Base-by-base conservation (phyloP, 2,797 vertebrate genomes). In the Ispidina picta region DNA sequence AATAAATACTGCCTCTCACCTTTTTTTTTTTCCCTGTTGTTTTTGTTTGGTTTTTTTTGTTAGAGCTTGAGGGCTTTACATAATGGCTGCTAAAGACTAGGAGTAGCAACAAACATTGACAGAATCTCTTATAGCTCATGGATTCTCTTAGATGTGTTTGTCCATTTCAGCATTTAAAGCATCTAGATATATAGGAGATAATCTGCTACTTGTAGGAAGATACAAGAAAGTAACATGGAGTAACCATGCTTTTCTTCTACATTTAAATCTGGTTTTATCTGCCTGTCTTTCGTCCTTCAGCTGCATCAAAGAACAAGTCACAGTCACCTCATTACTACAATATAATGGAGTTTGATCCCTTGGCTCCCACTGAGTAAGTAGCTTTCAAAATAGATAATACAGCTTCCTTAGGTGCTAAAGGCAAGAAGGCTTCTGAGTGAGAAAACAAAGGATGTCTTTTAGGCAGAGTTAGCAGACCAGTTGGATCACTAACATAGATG, bases 331-430 rank as follows among this genome's bases (percentile, higher is more conserved):
- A 94, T 95, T 98, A 98, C 94, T 98, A 97, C 0, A 97, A 98
- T 31, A 89, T 98, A 83, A 97, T 98, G 96, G 98, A 98, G 83
- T 98, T 98, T 79, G 98, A 98, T 95, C 98, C 98, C 46, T 96
- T 98, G 83, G 97, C 97, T 88, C 97, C 94, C 60, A 92, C 96
- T 78, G 97, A 98, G 98, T 98, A 97, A 98, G 98, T 98, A 77
- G 86, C 76, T 96, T 82, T 70, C 83, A 37, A 86, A 82, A 49
- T n/a, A 73, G 48, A 49, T 91, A 73, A 19, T 70, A n/a, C 11
- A n/a, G 39, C 60, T 77, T 88, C 68, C 16, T 58, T 70, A 59
- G 31, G 43, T 91, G 55, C 33, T 23, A 63, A 70, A 83, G 65
- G 46, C 31, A 75, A 74, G 33, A 26, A 15, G 15, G 18, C 22